Conservation (phyloP, 92 coral and sea anemone genomes). For the Ricordea florida region DNA sequence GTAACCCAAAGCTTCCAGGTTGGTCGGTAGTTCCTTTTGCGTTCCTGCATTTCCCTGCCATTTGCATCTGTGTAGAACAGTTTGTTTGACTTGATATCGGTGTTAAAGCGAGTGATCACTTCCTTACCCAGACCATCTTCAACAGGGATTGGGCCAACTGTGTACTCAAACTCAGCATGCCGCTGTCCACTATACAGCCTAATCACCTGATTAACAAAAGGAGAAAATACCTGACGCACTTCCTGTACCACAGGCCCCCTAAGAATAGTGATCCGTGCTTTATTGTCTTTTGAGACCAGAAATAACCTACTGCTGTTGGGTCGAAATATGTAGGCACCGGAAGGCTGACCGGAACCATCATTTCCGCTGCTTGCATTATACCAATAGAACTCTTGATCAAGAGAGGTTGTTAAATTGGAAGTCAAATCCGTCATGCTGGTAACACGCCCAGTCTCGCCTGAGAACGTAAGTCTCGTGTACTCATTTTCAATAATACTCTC, state of each 20-base stretch:
- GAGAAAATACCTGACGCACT: conserved; percentile 82
- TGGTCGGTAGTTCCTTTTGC: conserved; percentile 83
- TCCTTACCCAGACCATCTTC: conserved; percentile 85
- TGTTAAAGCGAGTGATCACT: conserved; percentile 83
- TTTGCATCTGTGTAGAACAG: conserved; percentile 94
- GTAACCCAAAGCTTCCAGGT: conserved; percentile 88
- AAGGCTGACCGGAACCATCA: conserved; percentile 57
- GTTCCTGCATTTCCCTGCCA: conserved; percentile 93
- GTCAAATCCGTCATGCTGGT: conserved; percentile 74
- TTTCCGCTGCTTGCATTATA: conserved; percentile 80
- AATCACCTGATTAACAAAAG: conserved; percentile 88
- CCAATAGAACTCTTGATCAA: conserved; percentile 91
- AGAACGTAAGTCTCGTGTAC: conserved; percentile 64
- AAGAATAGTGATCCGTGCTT: conserved; percentile 61
- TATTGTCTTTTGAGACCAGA: conserved; percentile 52
- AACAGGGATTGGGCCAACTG: conserved; percentile 93
- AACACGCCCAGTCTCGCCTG: conserved; percentile 72
- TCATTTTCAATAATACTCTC: conserved; percentile 73
- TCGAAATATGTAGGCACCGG: conserved; percentile 93
- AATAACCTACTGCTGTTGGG: conserved; percentile 71
- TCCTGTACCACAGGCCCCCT: conserved; percentile 85
- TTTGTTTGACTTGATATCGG: conserved; percentile 81
- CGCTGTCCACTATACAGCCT: conserved; percentile 73
- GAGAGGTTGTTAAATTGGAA: conserved; percentile 51
- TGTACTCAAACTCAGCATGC: conserved; percentile 95